Conservation (phyloP, 30 jellyfish, hydroid and myxozoan genomes). For the Turritopsis dohrnii region DNA sequence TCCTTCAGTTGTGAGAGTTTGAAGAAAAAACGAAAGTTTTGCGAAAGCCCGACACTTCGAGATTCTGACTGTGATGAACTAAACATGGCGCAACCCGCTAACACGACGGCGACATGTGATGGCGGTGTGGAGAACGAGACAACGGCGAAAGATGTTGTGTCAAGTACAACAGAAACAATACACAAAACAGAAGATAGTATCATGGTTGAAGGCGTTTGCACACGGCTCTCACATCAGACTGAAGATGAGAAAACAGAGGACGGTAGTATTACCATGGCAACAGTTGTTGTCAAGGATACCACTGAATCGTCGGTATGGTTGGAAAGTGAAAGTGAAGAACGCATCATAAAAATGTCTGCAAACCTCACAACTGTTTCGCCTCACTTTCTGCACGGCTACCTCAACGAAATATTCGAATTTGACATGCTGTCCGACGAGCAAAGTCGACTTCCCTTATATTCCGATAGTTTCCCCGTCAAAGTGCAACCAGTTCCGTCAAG, state of each 20-base stretch:
- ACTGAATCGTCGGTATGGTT: not conserved
- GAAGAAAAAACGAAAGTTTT: not conserved
- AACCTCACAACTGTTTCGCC: not conserved
- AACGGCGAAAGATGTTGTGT: too few relatives aligned
- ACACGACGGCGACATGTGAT: not conserved
- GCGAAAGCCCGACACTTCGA: not conserved
- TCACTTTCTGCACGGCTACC: not conserved
- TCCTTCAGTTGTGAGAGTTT: not conserved
- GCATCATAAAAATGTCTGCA: not conserved
- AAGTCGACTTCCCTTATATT: not conserved
- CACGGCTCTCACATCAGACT: too few relatives aligned
- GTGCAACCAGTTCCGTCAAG: not conserved
- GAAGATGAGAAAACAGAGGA: too few relatives aligned
- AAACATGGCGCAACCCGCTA: not conserved
- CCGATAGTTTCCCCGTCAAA: not conserved
- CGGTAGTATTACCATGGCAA: too few relatives aligned
- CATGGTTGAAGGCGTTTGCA: too few relatives aligned
- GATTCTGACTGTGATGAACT: not conserved
- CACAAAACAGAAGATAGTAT: too few relatives aligned
- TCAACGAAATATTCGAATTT: not conserved
- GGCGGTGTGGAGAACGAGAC: too few relatives aligned
- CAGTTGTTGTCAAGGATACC: not conserved
- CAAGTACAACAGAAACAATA: too few relatives aligned
- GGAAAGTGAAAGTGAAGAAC: not conserved
- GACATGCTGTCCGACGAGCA: not conserved